Base-by-base conservation (phyloP, 2,888 invertebrate genomes). In the Bellardia pandia region DNA sequence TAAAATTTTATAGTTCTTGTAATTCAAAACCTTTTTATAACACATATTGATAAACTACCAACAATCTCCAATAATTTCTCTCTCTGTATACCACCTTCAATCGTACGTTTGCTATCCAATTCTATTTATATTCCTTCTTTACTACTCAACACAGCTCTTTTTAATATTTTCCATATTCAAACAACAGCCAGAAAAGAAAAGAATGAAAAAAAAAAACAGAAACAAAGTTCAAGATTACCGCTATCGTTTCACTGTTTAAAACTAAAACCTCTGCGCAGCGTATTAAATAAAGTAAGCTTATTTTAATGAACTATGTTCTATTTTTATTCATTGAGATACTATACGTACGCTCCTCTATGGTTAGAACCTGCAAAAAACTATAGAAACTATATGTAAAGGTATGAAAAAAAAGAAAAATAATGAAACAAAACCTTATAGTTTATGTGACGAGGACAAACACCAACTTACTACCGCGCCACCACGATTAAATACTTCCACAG, bases 301-400 rank as follows among this genome's bases (percentile, higher is more conserved):
- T 92, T 92, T 92, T 92, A 92, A 92, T 92, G 92, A 92, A 92
- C 92, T 90, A 89, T 91, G 92, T 91, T 92, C 91, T 92, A 92
- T 92, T 92, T 92, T 91, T 72, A 72, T 83, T 91, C 91, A 64
- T 74, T 90, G 91, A 90, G 92, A 92, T 92, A 92, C 45, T 9
- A 45, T 45, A 11, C 45, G 11, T 92, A 92, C 80, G 37, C 9
- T 56, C 23, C n/a, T 14, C 23, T 56, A 23, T 9, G 3, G 91
- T 90, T 91, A 68, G 91, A 90, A 81, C 77, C 80, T 84, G 77
- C 72, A 81, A 74, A 51, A 66, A 89, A 89, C 81, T 81, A 89
- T 82, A 42, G 87, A 66, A 42, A 37, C n/a, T n/a, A n/a, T n/a
- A n/a, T n/a, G n/a, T n/a, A n/a, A n/a, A n/a, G 51, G 7, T 85